Conservation (phyloP, 2,888 invertebrate genomes). For the Halocaridina rubra region DNA sequence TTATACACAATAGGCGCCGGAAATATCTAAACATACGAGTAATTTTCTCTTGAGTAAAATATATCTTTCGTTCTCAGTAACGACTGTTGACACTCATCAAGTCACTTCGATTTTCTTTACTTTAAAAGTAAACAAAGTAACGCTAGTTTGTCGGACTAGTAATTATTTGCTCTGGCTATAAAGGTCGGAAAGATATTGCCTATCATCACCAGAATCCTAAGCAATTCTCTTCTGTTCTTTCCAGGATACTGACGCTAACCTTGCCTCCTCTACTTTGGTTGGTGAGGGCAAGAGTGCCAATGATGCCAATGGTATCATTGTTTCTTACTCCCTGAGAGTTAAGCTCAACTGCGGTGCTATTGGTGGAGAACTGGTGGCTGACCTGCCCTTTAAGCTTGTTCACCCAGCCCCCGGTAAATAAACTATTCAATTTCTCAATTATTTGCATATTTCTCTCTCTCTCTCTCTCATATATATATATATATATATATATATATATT, state of each 20-base stretch:
- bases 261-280: slow-evolving; percentile 89
- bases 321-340: slow-evolving; percentile 89
- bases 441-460: not conserved
- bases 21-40: too few species aligned
- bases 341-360: slow-evolving; percentile 90
- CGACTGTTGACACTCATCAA: too few species aligned
- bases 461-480: not conserved
- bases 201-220: not conserved
- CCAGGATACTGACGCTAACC: slow-evolving; percentile 88
- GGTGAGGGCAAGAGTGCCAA: slow-evolving; percentile 82
- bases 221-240: slow-evolving; percentile 68
- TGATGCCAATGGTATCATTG: slow-evolving; percentile 91
- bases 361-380: slow-evolving; percentile 88
- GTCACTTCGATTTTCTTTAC: too few species aligned
- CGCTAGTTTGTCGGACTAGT: too few species aligned
- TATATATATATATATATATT: too few species aligned
- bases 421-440: slow-evolving; percentile 14
- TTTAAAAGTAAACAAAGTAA: too few species aligned
- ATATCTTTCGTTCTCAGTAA: too few species aligned
- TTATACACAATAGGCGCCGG: too few species aligned
- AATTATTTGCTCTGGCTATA: too few species aligned
- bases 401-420: slow-evolving; percentile 77
- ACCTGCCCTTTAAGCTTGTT: slow-evolving; percentile 89
- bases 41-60: too few species aligned
- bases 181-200: too few species aligned